Evolutionary conservation across 2,888 invertebrate genomes (phyloP).

Genomic region (Drosophila conformis): DNA sequence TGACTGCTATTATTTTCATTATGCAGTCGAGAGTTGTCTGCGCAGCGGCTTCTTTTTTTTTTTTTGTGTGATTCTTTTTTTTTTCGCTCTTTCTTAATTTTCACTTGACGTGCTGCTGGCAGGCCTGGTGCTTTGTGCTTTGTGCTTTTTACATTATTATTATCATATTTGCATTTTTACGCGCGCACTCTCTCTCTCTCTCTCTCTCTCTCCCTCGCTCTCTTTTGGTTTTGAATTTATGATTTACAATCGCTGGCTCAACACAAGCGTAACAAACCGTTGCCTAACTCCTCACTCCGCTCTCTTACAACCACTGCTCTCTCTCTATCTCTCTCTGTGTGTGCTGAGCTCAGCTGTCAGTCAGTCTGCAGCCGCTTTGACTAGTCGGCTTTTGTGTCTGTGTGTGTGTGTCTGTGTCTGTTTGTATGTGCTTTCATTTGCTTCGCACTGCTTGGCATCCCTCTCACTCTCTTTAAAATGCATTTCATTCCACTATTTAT

Average conservation of each 20-base stretch:
- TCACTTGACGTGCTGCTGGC: slow-evolving; percentile 72
- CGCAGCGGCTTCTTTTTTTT: slow-evolving; percentile 27
- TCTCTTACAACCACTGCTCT: background rate
- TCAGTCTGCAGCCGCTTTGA: slow-evolving; percentile 44
- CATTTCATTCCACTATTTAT: slow-evolving; percentile 28
- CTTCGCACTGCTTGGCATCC: slow-evolving; percentile 26
- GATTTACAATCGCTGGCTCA: slow-evolving; percentile 39
- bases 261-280: slow-evolving; percentile 48
- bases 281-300: slow-evolving; percentile 11
- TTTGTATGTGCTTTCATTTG: slow-evolving; percentile 35
- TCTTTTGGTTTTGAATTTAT: slow-evolving; percentile 19
- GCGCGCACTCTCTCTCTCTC: slow-evolving; percentile 8
- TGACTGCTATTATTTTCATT: slow-evolving; percentile 70
- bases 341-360: slow-evolving; percentile 50
- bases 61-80: slow-evolving; percentile 4
- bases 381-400: slow-evolving; percentile 42
- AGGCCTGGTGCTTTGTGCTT: slow-evolving; percentile 47
- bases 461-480: slow-evolving; percentile 20
- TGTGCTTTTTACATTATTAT: slow-evolving; percentile 65
- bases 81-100: slow-evolving; percentile 67
- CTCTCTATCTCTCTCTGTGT: background rate
- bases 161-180: slow-evolving; percentile 76
- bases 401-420: background rate
- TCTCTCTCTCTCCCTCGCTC: slow-evolving; percentile 3
- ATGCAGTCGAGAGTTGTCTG: slow-evolving; percentile 53